A percentile compares a stretch with the other conserved stretches of the same genome.
These are phyloP conservation scores for Andrena bucephala DNA, from an alignment of 2,888 invertebrate species.

Conservation along the genomic window DNA sequence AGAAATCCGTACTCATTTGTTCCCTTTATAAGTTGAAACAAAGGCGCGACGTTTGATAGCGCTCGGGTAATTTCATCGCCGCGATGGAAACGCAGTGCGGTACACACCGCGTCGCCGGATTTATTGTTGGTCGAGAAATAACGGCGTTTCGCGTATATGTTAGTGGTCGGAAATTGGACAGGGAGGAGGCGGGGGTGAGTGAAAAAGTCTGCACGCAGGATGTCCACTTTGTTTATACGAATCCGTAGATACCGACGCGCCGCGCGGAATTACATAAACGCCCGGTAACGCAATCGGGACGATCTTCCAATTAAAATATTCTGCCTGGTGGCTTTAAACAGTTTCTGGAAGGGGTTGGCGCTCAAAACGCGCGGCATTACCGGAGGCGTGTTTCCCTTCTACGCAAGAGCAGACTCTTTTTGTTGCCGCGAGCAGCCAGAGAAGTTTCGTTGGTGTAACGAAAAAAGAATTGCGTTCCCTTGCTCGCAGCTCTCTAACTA, in stretches of 20 bases:
- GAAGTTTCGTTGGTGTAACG: slow-evolving; percentile 41
- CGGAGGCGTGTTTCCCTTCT: slow-evolving; percentile 48
- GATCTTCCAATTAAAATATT: slow-evolving; percentile 76
- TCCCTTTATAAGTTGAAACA: slow-evolving; percentile 38
- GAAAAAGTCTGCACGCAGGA: slow-evolving; percentile 7
- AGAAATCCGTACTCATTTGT: slow-evolving; percentile 41
- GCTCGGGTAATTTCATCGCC: slow-evolving; percentile 57
- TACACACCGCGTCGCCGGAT: slow-evolving; percentile 1
- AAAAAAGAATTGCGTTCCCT: slow-evolving; percentile 54
- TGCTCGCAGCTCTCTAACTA: slow-evolving; percentile 49
- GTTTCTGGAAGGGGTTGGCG: slow-evolving; percentile 52
- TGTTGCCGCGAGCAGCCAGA: slow-evolving; percentile 48
- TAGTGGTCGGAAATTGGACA: not conserved
- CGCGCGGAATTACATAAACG: slow-evolving; percentile 68
- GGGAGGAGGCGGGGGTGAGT: not conserved
- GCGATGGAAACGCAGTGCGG: slow-evolving; percentile 13
- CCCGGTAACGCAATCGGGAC: slow-evolving; percentile 65
- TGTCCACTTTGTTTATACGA: slow-evolving; percentile 62
- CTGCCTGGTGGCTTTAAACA: slow-evolving; percentile 72
- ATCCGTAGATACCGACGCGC: slow-evolving; percentile 52
- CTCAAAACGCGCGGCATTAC: slow-evolving; percentile 52
- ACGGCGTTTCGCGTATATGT: slow-evolving; percentile 30
- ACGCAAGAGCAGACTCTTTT: slow-evolving; percentile 64
- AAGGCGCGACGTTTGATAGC: slow-evolving; percentile 55
- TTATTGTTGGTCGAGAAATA: slow-evolving; percentile 52